Evolutionary conservation across 2,888 invertebrate genomes (phyloP).

Genomic region (Dynastes maya): DNA sequence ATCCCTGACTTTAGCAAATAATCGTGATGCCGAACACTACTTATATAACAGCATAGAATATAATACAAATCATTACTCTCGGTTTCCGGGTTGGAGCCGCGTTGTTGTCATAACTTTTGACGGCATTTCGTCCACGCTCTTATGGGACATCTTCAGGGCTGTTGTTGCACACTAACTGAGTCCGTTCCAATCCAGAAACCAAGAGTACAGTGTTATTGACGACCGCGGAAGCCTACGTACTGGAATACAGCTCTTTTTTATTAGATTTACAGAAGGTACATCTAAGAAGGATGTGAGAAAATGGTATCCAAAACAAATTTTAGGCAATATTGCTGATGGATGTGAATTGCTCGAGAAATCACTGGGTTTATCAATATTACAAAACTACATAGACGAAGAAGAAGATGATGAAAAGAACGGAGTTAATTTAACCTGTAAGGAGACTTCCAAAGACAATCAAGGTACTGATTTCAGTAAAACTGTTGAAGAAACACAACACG

Average conservation of each 20-base stretch:
- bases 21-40: too few species aligned
- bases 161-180: too few species aligned
- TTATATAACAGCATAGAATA: too few species aligned
- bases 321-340: conserved; percentile 60
- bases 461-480: neutral
- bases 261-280: conserved; percentile 42
- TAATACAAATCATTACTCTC: too few species aligned
- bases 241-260: neutral
- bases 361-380: conserved; percentile 66
- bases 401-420: conserved; percentile 59
- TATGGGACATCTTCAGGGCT: too few species aligned
- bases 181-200: too few species aligned
- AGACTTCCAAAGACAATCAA: neutral
- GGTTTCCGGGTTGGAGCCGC: too few species aligned
- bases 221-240: too few species aligned
- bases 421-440: conserved; percentile 24
- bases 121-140: too few species aligned
- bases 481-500: neutral
- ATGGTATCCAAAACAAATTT: conserved; percentile 63
- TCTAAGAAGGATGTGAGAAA: conserved; percentile 52
- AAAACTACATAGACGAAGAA: conserved; percentile 66
- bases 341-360: conserved; percentile 65
- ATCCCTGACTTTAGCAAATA: too few species aligned
- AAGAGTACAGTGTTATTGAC: too few species aligned
- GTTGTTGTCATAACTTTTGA: too few species aligned